Base-by-base conservation (phyloP, 2,888 invertebrate species). In the Clanis bilineata region DNA sequence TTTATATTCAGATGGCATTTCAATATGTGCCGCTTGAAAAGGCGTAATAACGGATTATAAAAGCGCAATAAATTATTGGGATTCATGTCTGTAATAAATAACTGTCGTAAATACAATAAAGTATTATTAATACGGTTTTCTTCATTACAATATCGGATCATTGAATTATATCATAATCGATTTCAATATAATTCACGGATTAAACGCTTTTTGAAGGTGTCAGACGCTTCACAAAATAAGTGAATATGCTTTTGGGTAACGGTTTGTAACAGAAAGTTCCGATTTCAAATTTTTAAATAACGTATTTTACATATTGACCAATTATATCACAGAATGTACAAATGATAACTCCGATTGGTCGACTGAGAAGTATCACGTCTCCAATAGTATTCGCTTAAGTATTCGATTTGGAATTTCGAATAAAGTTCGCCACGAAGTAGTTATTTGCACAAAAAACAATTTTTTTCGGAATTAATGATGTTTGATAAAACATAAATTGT, bases 81-180 rank as follows among this genome's bases (percentile, higher is more conserved):
- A 51, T 51, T 47, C 47, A 51, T 32, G 56, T 56, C 36, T 12
- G 56, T 56, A 56, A 56, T 39, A 56, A 22, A 56, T 56, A 56
- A 56, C 22, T 56, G 38, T 39, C 15, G 7, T 36, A 55, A 36
- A 38, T 28, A 36, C n/a, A 56, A 56, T 56, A 39, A 51, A 32
- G 18, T 10, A 18, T 51, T 51, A 51, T 51, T 32, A 32, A 51
- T 28, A 51, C 28, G 18, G 18, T 51, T 51, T 51, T 32, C 25
- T 51, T 12, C 51, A 18, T 51, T 32, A 32, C 18, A 10, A 51
- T 21, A 51, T 51, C 51, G 28, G 18, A 18, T 28, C 18, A 51
- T 51, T 51, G 51, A 51, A 51, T 51, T 32, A 28, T 51, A 32
- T 32, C 28, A 51, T 51, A 32, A 51, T 32, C 28, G 28, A 51